Evolutionary conservation across 2,113 vertebrate species (phyloP).

Genomic region (Tympanuchus pallidicinctus): DNA sequence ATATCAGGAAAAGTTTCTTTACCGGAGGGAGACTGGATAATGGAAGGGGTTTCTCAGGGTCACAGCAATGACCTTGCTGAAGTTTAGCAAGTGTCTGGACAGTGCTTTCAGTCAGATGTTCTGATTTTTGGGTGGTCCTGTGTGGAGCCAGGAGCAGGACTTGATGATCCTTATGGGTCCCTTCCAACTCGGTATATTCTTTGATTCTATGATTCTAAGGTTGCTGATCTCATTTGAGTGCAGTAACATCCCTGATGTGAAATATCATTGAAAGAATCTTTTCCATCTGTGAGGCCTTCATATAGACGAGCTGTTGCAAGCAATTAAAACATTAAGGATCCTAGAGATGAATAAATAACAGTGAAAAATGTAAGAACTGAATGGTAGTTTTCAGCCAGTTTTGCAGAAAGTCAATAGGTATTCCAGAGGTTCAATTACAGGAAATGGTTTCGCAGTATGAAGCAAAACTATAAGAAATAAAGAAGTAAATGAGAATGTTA

Average conservation of each 20-base stretch:
- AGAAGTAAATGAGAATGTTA: constrained; percentile 48
- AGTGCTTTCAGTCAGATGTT: too few relatives aligned
- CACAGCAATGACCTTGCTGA: too few relatives aligned
- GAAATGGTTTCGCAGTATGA: constrained; percentile 46
- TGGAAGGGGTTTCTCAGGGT: too few relatives aligned
- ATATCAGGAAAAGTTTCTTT: too few relatives aligned
- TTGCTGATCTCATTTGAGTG: neutral
- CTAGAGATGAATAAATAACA: constrained; percentile 32
- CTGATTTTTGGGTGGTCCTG: too few relatives aligned
- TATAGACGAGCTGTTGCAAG: constrained; percentile 20
- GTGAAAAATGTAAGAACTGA: neutral
- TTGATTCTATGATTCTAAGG: neutral
- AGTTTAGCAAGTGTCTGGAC: too few relatives aligned
- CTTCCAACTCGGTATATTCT: too few relatives aligned
- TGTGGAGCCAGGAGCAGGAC: too few relatives aligned
- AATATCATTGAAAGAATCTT: neutral
- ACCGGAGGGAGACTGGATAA: too few relatives aligned
- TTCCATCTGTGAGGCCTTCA: neutral
- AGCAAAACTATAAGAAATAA: constrained; percentile 35
- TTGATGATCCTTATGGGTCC: too few relatives aligned
- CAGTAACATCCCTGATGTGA: neutral
- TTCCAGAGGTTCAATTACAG: constrained; percentile 58
- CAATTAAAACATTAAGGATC: constrained; percentile 49
- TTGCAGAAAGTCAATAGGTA: constrained; percentile 45
- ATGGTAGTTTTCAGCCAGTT: constrained; percentile 21